Conservation (phyloP, 2,888 invertebrate genomes). For the Diloba caeruleocephala region DNA sequence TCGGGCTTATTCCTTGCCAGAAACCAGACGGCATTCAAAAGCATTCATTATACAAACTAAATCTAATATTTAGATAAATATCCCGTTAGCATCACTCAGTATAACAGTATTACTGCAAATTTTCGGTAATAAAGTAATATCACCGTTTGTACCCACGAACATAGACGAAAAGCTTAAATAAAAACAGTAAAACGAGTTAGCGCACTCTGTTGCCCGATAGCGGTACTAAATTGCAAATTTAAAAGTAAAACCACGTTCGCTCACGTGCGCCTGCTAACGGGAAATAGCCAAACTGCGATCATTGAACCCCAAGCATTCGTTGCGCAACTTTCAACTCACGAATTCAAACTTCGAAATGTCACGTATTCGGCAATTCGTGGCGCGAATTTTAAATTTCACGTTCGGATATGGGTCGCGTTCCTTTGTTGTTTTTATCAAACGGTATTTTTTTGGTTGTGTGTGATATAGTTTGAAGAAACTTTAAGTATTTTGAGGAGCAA, state of each 20-base stretch:
- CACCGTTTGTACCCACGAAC: background rate
- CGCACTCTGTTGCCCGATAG: slow-evolving; percentile 80
- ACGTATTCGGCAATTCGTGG: slow-evolving; percentile 56
- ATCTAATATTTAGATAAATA: background rate
- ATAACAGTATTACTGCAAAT: slow-evolving; percentile 2
- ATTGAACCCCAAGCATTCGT: slow-evolving; percentile 74
- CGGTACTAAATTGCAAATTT: slow-evolving; percentile 81
- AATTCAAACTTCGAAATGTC: slow-evolving; percentile 59
- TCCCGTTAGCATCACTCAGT: background rate
- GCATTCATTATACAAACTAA: background rate
- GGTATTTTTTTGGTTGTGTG: slow-evolving; percentile 43
- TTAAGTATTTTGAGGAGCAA: slow-evolving; percentile 47
- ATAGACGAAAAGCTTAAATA: slow-evolving; percentile 3
- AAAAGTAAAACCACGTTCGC: slow-evolving; percentile 82
- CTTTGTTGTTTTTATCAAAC: slow-evolving; percentile 50
- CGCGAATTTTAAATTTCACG: slow-evolving; percentile 81
- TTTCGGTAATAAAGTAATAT: slow-evolving; percentile 16
- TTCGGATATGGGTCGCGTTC: slow-evolving; percentile 70
- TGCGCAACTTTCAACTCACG: slow-evolving; percentile 69
- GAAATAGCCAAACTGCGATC: slow-evolving; percentile 81
- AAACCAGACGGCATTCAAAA: too few species aligned
- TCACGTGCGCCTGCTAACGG: slow-evolving; percentile 85
- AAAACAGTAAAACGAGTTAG: slow-evolving; percentile 57
- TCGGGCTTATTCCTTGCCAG: too few species aligned
- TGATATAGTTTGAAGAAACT: slow-evolving; percentile 32